Base-by-base conservation (phyloP, 1,140 invertebrate species). In the Neotoxoptera formosana region DNA sequence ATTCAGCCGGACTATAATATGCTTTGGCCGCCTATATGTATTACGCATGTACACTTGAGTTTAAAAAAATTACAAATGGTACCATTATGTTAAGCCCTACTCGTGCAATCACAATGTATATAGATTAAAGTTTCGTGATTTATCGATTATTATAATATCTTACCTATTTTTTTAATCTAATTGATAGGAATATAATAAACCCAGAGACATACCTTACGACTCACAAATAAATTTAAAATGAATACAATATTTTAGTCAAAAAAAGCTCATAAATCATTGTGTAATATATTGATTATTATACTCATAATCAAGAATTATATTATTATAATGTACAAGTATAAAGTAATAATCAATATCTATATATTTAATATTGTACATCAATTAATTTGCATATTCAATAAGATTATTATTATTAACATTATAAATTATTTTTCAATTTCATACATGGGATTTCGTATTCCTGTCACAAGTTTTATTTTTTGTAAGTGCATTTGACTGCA, bases 341-440 rank as follows among this genome's bases (percentile, higher is more conserved):
- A 7, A 2, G 25, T 23, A 60, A 56, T 30, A 60, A 9, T 1
- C 41, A 41, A 41, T 41, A 25, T 25, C 8, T 56, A 11, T 67
- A 67, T 60, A 30, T 67, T 67, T 30, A 67, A 67, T 67, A 14
- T 67, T n/a, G 30, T 67, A 45, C 36, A 41, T 23, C 36, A 23
- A 23, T 86, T 14, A 14, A 86, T 47, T 86, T 45, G 14, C 25
- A 86, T 86, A 45, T 47, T 83, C 21, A 21, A 86, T 41, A 8
- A 47, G 41, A 86, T 87, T 20, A 53, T 88, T 88, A 51, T 88
- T 87, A 51, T 47, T 25, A 47, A 87, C 45, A 34, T 51, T 51
- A 48, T 88, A 34, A 48, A 88, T 88, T 88, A 88, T 88, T 51
- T 87, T 88, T 51, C 86, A 34, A 88, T 34, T 88, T 34, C n/a